A percentile compares a stretch with the other conserved stretches of the same genome.
phyloP scores from a whole-genome alignment of 2,113 vertebrate species.

The Aegotheles bennettii region DNA sequence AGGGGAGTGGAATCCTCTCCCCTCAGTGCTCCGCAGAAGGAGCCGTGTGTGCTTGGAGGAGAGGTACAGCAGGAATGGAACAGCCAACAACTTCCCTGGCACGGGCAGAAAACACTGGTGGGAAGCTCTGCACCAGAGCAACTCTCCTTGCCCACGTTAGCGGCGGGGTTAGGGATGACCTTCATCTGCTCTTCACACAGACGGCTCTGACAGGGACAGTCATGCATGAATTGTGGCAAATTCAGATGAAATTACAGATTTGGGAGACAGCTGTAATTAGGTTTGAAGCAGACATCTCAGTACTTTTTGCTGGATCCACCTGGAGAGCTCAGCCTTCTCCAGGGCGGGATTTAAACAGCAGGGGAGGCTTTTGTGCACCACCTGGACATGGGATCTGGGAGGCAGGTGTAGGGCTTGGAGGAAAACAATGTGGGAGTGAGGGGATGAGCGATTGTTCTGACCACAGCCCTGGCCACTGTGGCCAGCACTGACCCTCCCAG shows the following conservation, averaged over 20 bases:
- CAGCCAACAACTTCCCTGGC: neutral
- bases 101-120: neutral
- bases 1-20: neutral
- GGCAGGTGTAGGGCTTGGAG: fast-evolving
- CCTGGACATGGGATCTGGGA: fast-evolving
- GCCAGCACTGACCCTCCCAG: neutral
- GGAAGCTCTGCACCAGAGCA: neutral
- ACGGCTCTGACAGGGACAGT: neutral
- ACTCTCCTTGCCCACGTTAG: fast-evolving
- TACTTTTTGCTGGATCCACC: neutral
- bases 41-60: neutral
- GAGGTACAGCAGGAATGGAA: neutral
- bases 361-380: neutral
- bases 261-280: neutral
- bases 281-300: neutral
- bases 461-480: fast-evolving
- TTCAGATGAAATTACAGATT: neutral
- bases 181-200: neutral
- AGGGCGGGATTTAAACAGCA: fast-evolving
- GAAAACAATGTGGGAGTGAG: neutral
- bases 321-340: neutral
- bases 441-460: neutral
- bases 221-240: neutral
- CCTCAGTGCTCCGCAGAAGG: neutral
- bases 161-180: neutral